These are phyloP conservation scores for Netelia fuscicornis DNA, from an alignment of 2,888 invertebrate species.

Conservation along the genomic window DNA sequence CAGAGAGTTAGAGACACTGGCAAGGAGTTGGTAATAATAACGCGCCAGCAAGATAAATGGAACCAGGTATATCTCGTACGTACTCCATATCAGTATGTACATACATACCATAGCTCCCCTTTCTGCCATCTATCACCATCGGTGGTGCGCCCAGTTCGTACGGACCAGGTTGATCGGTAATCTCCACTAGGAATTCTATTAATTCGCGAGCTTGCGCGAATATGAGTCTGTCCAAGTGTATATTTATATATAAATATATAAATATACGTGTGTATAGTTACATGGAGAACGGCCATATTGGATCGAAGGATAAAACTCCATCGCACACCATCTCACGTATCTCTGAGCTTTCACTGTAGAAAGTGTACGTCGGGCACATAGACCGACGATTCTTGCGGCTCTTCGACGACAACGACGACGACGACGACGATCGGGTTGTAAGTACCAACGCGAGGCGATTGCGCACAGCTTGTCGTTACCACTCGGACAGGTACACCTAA, in stretches of 20 bases:
- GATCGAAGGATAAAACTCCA: constrained; percentile 37
- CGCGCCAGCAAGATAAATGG: constrained; percentile 68
- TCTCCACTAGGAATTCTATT: constrained; percentile 68
- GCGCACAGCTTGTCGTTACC: constrained; percentile 59
- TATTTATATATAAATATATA: background rate
- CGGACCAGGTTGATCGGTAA: constrained; percentile 65
- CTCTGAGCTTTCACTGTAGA: constrained; percentile 69
- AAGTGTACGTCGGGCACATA: constrained; percentile 49
- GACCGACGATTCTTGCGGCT: constrained; percentile 33
- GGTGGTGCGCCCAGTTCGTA: constrained; percentile 55
- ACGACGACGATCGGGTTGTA: constrained; percentile 63
- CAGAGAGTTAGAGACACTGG: constrained; percentile 48
- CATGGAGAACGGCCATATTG: constrained; percentile 23
- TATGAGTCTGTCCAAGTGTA: constrained; percentile 24
- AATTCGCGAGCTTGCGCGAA: constrained; percentile 70
- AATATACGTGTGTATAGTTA: constrained; percentile 1
- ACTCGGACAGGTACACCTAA: constrained; percentile 53
- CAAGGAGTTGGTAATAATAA: constrained; percentile 65
- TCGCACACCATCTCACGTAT: constrained; percentile 50
- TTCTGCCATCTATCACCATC: constrained; percentile 70
- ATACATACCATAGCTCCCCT: constrained; percentile 46
- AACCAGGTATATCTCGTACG: constrained; percentile 61
- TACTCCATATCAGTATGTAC: constrained; percentile 52
- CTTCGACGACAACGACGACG: constrained; percentile 14
- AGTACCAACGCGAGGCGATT: constrained; percentile 60